Base-by-base conservation (phyloP, 1,140 invertebrate genomes). In the Drosophila funebris region DNA sequence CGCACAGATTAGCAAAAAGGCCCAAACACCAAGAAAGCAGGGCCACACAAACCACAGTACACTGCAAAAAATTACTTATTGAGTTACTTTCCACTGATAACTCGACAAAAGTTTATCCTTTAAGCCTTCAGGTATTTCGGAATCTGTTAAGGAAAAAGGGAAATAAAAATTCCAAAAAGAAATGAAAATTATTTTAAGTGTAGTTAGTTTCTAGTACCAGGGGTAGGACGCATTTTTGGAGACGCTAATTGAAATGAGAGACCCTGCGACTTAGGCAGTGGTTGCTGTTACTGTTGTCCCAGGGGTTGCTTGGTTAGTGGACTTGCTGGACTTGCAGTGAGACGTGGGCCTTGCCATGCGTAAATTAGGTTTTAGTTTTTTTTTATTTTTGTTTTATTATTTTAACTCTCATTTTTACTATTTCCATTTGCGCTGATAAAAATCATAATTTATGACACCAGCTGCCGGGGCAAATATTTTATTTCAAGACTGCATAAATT, bases 381-480 rank as follows among this genome's bases (percentile, higher is more conserved):
- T 50, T 31, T 31, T 9, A 4, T 73, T 57, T 56, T 36, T 13
- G 69, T 64, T 64, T 52, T 58, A 72, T 61, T 56, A 70, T 78
- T 82, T 70, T 70, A 36, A 61, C 61, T 75, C 67, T 72, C 62
- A 73, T 79, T 88, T 75, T 77, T 87, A 82, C 78, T 87, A 87
- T 82, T 82, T 89, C 78, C 71, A 85, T 82, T 90, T 90, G 81
- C 66, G 85, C 63, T 85, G 85, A 90, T 90, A 90, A 90, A 78
- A 85, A 90, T 90, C 87, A 90, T 87, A 90, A 90, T 90, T 90
- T 90, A 90, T 90, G 85, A 79, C 87, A 90, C 66, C 81, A 90
- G 67, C 72, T 67, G 87, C 58, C 83, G 54, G 48, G 75, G 78
- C 70, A 90, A 31, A 50, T 82, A 90, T 82, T 76, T 85, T 87